A percentile compares a stretch with the other conserved stretches of the same genome.
Evolutionary conservation across 92 coral and sea anemone species (phyloP).

Genomic region (Bergia puertoricense): DNA sequence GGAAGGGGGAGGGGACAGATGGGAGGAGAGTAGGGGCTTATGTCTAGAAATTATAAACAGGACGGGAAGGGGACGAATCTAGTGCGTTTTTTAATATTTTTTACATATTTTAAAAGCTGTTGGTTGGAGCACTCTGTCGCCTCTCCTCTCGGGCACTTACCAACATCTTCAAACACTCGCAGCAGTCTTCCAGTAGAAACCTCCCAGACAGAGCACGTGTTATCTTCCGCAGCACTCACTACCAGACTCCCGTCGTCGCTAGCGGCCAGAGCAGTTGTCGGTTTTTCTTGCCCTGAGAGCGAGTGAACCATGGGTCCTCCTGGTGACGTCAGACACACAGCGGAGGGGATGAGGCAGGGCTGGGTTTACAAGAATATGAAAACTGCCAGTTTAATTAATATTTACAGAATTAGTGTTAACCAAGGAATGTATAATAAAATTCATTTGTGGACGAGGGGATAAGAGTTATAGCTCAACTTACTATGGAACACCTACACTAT

Average conservation of each 20-base stretch:
- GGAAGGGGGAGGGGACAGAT: neutral
- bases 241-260: constrained; percentile 72
- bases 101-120: neutral
- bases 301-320: constrained; percentile 83
- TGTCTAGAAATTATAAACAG: neutral
- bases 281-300: constrained; percentile 66
- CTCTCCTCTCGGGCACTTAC: constrained; percentile 39
- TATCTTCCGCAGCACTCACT: constrained; percentile 64
- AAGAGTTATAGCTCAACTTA: no score
- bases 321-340: constrained; percentile 76
- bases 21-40: neutral
- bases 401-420: no score
- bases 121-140: neutral
- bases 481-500: no score
- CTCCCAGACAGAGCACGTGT: constrained; percentile 68
- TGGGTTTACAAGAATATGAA: constrained; percentile 41
- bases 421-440: no score
- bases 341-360: constrained; percentile 62
- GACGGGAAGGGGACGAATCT: neutral
- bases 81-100: no score
- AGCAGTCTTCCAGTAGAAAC: constrained; percentile 69
- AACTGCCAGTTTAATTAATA: neutral
- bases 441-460: no score
- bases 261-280: constrained; percentile 63
- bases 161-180: constrained; percentile 60